phyloP scores from a whole-genome alignment of 2,797 vertebrate species.

The Propithecus deckenii region DNA sequence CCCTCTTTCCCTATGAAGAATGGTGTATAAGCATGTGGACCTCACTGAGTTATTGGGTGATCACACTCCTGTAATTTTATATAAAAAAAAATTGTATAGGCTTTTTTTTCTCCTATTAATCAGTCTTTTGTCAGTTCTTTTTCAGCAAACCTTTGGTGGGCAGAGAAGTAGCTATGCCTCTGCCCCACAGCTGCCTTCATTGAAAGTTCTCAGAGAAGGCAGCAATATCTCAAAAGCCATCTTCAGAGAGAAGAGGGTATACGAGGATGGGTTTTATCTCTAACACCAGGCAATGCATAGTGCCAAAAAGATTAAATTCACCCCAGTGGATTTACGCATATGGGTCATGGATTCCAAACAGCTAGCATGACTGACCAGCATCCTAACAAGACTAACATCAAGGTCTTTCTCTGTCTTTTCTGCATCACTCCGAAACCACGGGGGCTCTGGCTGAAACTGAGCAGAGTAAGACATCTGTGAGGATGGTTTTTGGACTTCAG shows the following conservation, averaged over 20 bases:
- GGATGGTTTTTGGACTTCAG: background rate
- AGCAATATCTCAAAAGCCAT: background rate
- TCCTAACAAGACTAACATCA: background rate
- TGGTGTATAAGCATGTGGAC: background rate
- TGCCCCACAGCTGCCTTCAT: background rate
- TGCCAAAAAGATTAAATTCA: background rate
- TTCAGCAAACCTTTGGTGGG: background rate
- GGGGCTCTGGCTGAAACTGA: background rate
- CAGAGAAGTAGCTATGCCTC: background rate
- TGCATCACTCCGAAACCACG: background rate
- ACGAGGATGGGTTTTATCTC: background rate
- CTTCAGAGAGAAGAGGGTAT: background rate
- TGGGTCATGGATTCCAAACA: background rate
- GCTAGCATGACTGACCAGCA: background rate
- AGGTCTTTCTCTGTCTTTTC: background rate
- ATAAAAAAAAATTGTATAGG: background rate
- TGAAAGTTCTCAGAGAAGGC: background rate
- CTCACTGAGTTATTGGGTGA: background rate
- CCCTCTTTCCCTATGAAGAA: background rate
- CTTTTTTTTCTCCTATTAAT: background rate
- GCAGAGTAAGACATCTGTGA: background rate
- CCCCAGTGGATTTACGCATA: background rate
- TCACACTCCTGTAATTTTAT: background rate
- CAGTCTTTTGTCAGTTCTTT: background rate
- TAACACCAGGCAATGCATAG: background rate